Percentiles rank a stretch among this genome's conserved stretches.
These are phyloP conservation scores for Mamestra configurata DNA, from an alignment of 1,140 invertebrate genomes.

Conservation along the genomic window DNA sequence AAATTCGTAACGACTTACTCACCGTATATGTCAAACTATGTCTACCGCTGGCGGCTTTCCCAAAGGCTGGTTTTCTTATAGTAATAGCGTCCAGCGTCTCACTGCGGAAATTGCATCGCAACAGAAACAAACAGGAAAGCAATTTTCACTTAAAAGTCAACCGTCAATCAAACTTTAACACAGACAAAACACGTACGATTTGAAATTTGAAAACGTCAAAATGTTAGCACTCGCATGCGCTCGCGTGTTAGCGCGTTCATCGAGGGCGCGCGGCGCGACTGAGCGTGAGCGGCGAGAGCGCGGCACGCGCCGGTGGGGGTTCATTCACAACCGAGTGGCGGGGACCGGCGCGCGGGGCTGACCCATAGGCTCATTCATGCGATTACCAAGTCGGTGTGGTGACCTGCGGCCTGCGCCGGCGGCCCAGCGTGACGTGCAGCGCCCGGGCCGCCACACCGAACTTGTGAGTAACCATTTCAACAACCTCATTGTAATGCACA, in stretches of 20 bases:
- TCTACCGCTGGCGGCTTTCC: slow-evolving; percentile 66
- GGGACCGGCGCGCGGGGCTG: slow-evolving; percentile 65
- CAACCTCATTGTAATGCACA: slow-evolving; percentile 52
- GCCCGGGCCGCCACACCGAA: slow-evolving; percentile 35
- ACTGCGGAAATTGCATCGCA: slow-evolving; percentile 53
- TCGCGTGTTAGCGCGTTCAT: slow-evolving; percentile 75
- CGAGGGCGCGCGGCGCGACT: slow-evolving; percentile 81
- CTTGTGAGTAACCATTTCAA: slow-evolving; percentile 31
- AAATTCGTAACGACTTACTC: slow-evolving; percentile 71
- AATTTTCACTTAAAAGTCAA: slow-evolving; percentile 63
- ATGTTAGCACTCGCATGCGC: slow-evolving; percentile 68
- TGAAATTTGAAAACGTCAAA: slow-evolving; percentile 78
- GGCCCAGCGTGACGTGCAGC: slow-evolving; percentile 42
- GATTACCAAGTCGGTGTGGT: slow-evolving; percentile 68
- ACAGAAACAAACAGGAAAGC: slow-evolving; percentile 49
- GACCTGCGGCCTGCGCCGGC: slow-evolving; percentile 62
- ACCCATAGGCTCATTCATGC: slow-evolving; percentile 77
- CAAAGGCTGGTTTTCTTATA: slow-evolving; percentile 60
- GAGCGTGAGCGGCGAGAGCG: slow-evolving; percentile 73
- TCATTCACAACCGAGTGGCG: slow-evolving; percentile 84
- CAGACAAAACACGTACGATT: slow-evolving; percentile 68
- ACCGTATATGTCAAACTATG: slow-evolving; percentile 73
- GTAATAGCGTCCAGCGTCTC: slow-evolving; percentile 55
- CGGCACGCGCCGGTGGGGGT: slow-evolving; percentile 83
- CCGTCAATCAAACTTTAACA: slow-evolving; percentile 56